phyloP scores from a whole-genome alignment of 2,113 vertebrate species.

The Oxyura jamaicensis region DNA sequence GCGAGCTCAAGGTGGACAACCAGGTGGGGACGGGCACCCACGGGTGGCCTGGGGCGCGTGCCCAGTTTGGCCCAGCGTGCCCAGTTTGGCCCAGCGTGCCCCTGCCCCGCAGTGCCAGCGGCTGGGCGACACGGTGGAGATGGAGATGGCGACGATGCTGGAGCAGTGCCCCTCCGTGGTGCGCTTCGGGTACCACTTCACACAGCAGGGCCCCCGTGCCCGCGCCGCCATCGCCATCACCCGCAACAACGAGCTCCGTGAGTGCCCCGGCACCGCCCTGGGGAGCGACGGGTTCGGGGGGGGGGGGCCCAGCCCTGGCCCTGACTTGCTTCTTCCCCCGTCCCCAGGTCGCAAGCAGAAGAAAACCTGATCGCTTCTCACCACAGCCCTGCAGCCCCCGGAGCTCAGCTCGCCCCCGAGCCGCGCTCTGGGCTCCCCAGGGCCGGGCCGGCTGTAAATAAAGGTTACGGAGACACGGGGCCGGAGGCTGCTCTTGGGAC shows the following conservation, averaged over 20 bases:
- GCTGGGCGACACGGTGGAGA: constrained; percentile 91
- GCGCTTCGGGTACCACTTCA: constrained; percentile 94
- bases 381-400: fast-evolving
- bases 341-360: constrained; percentile 77
- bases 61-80: fast-evolving
- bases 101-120: constrained; percentile 81
- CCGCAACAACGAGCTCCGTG: constrained; percentile 91
- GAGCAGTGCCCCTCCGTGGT: constrained; percentile 90
- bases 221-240: constrained; percentile 91
- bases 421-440: fast-evolving
- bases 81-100: neutral
- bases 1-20: constrained; percentile 92
- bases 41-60: neutral
- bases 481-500: fast-evolving
- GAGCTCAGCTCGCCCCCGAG: neutral
- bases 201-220: constrained; percentile 92
- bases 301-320: neutral
- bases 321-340: no score
- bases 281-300: no score
- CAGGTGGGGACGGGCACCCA: constrained; percentile 72
- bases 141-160: constrained; percentile 94
- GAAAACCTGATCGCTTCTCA: constrained; percentile 43
- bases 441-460: neutral
- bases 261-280: constrained; percentile 39
- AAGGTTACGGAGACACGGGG: neutral